Evolutionary conservation across 1,140 invertebrate genomes (phyloP).

Genomic region (Lucilia sericata): DNA sequence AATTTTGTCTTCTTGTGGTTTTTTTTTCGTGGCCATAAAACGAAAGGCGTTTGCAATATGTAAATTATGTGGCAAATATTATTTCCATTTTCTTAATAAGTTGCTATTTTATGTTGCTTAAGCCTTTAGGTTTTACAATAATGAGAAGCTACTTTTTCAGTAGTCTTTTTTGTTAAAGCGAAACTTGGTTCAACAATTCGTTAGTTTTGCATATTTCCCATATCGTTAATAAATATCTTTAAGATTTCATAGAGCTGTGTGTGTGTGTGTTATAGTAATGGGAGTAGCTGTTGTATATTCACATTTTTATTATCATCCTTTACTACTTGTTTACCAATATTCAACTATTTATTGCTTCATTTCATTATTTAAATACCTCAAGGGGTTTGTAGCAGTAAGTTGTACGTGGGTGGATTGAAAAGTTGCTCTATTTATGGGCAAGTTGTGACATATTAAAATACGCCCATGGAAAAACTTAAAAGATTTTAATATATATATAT

Average conservation of each 20-base stretch:
- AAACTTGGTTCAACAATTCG: not conserved
- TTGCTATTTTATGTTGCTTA: not conserved
- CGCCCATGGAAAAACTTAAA: too few species aligned
- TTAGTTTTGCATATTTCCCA: slow-evolving; percentile 10
- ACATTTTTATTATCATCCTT: not conserved
- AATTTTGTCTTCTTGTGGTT: too few species aligned
- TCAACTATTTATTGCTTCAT: slow-evolving; percentile 8
- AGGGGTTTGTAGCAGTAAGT: not conserved
- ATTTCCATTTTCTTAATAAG: not conserved
- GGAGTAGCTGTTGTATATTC: not conserved
- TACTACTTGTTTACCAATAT: slow-evolving; percentile 21
- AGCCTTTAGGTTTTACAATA: not conserved
- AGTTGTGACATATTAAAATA: too few species aligned
- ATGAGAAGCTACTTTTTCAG: too few species aligned
- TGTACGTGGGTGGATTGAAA: not conserved
- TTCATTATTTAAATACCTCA: slow-evolving; percentile 1
- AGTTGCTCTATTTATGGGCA: too few species aligned
- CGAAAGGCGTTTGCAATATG: not conserved
- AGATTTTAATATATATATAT: too few species aligned
- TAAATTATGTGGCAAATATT: not conserved
- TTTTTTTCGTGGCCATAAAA: too few species aligned
- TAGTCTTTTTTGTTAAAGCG: too few species aligned
- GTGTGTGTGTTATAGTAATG: not conserved
- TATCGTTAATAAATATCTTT: not conserved
- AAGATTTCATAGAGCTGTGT: not conserved